Evolutionary conservation across 2,888 invertebrate species (phyloP).

Genomic region (Lepas anatifera): DNA sequence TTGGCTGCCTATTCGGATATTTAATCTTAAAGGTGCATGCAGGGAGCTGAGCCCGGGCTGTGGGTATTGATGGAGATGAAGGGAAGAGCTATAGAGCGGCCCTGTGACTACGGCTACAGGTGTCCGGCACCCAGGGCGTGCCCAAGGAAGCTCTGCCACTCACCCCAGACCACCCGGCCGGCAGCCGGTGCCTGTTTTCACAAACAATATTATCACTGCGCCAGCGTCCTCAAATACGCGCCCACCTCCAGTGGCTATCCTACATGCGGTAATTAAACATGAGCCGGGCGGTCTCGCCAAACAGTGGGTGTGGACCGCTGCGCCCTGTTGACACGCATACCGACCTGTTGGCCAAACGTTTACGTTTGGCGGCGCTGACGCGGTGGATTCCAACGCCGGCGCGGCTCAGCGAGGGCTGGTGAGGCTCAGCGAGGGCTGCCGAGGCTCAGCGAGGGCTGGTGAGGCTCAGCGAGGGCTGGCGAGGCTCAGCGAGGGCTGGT

Average conservation of each 20-base stretch:
- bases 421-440: too few species aligned
- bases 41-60: too few species aligned
- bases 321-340: not conserved
- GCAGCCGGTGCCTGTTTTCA: not conserved
- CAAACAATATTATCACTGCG: not conserved
- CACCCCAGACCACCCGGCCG: not conserved
- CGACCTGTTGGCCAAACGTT: not conserved
- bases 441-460: too few species aligned
- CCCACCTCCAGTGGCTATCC: not conserved
- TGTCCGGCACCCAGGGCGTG: too few species aligned
- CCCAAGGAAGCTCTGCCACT: not conserved
- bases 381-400: not conserved
- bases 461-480: too few species aligned
- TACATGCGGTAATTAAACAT: not conserved
- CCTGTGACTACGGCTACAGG: too few species aligned
- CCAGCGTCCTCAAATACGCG: not conserved
- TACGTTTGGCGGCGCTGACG: not conserved
- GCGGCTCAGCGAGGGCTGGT: not conserved
- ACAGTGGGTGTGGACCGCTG: not conserved
- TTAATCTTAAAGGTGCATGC: too few species aligned
- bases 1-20: too few species aligned
- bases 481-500: too few species aligned
- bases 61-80: too few species aligned
- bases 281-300: not conserved
- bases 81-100: too few species aligned